Percentiles rank a stretch among this genome's conserved stretches.
Conservation (phyloP, 1,140 invertebrate species). For the Papilio polytes region DNA sequence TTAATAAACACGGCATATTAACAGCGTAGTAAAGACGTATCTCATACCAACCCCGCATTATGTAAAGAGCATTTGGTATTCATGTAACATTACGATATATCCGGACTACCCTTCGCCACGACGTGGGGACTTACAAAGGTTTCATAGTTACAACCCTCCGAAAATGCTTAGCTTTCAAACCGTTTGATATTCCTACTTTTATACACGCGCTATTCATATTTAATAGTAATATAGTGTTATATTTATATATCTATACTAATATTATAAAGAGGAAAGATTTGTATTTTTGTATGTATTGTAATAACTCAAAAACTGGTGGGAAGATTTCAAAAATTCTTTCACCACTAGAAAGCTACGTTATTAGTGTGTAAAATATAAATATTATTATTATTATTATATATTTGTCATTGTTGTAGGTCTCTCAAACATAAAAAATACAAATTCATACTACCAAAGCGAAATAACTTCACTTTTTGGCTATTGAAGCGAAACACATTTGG, state of each 20-base stretch:
- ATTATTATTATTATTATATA: too few species aligned
- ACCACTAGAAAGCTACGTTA: too few species aligned
- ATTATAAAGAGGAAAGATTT: too few species aligned
- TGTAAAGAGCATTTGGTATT: constrained; percentile 67
- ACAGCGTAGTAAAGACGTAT: constrained; percentile 1
- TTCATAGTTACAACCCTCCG: not conserved
- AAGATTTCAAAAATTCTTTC: too few species aligned
- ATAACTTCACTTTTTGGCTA: constrained; percentile 52
- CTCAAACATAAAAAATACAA: not conserved
- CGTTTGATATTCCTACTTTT: constrained; percentile 65
- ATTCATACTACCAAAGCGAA: not conserved
- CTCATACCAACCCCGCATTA: constrained; percentile 42
- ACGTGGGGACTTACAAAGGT: constrained; percentile 51
- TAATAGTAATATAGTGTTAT: too few species aligned
- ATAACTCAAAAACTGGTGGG: too few species aligned
- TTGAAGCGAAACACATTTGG: constrained; percentile 62
- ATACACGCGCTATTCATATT: not conserved
- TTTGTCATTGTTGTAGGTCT: not conserved
- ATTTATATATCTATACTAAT: too few species aligned
- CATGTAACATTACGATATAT: constrained; percentile 69
- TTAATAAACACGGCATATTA: not conserved
- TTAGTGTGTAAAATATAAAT: too few species aligned
- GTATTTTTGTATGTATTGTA: too few species aligned
- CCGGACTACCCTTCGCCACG: constrained; percentile 50
- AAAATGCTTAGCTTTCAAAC: constrained; percentile 50